Evolutionary conservation across 1,140 invertebrate genomes (phyloP).

Genomic region (Ceratina calcarata): DNA sequence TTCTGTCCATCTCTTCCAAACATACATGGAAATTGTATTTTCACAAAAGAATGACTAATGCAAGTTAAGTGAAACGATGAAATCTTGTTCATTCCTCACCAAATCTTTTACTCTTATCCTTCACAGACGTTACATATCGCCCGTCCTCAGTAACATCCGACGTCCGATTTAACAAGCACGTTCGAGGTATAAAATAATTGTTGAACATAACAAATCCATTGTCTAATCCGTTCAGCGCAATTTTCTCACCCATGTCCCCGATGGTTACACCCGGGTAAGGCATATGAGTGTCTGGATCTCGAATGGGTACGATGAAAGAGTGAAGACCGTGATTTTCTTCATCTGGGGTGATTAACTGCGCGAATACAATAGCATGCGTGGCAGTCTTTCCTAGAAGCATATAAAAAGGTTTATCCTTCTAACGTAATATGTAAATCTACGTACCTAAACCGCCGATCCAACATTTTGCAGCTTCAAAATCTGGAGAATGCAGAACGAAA

Average conservation of each 20-base stretch:
- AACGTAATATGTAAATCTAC: too few species aligned
- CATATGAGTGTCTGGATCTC: constrained; percentile 87
- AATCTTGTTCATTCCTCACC: constrained; percentile 72
- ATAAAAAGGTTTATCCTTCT: background rate
- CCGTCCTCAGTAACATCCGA: constrained; percentile 93
- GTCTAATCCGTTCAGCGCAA: constrained; percentile 93
- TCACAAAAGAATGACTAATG: too few species aligned
- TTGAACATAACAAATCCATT: constrained; percentile 95
- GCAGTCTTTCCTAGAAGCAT: constrained; percentile 87
- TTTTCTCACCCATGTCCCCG: constrained; percentile 94
- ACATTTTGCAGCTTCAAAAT: constrained; percentile 97
- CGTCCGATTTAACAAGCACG: constrained; percentile 91
- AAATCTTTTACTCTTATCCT: constrained; percentile 88
- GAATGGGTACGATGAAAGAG: constrained; percentile 90
- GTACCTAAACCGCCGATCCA: constrained; percentile 95
- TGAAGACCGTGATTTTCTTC: constrained; percentile 92
- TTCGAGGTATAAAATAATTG: constrained; percentile 90
- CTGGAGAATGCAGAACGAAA: constrained; percentile 95
- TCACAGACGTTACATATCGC: constrained; percentile 88
- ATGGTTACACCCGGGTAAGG: constrained; percentile 86
- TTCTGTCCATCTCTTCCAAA: too few species aligned
- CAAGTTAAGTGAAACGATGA: background rate
- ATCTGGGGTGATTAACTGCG: constrained; percentile 89
- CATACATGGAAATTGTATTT: too few species aligned
- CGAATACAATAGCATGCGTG: constrained; percentile 93